Percentiles rank a stretch among this genome's conserved stretches.
Evolutionary conservation across 2,888 invertebrate genomes (phyloP).

Genomic region (Rhamphomyia laevipes): DNA sequence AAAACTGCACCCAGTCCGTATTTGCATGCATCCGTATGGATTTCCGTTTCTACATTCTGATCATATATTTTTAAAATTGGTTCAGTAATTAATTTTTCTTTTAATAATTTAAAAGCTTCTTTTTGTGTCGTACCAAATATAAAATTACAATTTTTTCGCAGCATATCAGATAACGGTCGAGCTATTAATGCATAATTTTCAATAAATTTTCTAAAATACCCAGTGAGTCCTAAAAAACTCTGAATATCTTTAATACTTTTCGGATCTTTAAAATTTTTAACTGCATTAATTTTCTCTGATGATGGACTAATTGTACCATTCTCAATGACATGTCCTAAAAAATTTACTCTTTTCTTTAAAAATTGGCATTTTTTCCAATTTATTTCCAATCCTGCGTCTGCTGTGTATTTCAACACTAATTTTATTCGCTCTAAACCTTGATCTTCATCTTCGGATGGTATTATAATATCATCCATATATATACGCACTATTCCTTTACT

Average conservation of each 20-base stretch:
- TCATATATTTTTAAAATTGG: constrained; percentile 3
- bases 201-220: constrained; percentile 14
- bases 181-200: constrained; percentile 8
- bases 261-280: constrained; percentile 9
- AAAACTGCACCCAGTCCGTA: constrained; percentile 12
- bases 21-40: constrained; percentile 11
- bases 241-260: constrained; percentile 9
- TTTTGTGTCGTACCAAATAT: constrained; percentile 1
- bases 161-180: constrained; percentile 5
- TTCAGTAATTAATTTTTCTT: not conserved
- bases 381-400: constrained; percentile 9
- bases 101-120: not conserved
- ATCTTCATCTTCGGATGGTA: constrained; percentile 11
- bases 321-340: constrained; percentile 11
- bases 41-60: constrained; percentile 3
- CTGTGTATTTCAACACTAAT: constrained; percentile 7
- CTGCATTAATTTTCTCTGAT: constrained; percentile 5
- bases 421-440: constrained; percentile 11
- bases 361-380: constrained; percentile 17
- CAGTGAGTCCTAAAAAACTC: constrained; percentile 13
- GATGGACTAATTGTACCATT: constrained; percentile 10
- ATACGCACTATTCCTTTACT: constrained; percentile 7
- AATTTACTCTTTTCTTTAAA: constrained; percentile 11
- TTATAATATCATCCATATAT: constrained; percentile 15
- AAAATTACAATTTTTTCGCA: constrained; percentile 2